Percentiles rank a stretch among this genome's conserved stretches.
Conservation (phyloP, 2,113 vertebrate species). For the Syngnathus scovelli region DNA sequence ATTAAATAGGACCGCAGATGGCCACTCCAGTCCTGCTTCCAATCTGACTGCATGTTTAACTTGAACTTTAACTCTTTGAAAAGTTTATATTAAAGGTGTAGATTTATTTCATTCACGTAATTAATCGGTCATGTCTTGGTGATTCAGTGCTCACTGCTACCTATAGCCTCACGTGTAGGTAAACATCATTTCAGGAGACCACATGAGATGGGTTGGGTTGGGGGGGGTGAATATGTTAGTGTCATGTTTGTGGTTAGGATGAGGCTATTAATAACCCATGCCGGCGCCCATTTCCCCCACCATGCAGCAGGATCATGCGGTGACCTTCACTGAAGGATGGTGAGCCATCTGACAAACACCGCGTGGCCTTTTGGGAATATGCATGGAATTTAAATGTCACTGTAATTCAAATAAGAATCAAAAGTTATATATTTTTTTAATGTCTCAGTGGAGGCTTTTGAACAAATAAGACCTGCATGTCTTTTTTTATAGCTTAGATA, state of each 20-base stretch:
- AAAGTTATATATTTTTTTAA: background rate
- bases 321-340: conserved; percentile 52
- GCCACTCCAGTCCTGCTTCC: too few species aligned
- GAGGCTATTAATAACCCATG: conserved; percentile 52
- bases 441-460: background rate
- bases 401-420: background rate
- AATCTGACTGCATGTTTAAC: conserved; percentile 13
- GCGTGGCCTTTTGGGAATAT: conserved; percentile 9
- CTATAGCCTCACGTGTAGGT: background rate
- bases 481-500: background rate
- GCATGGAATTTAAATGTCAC: conserved; percentile 9
- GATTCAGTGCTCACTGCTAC: background rate
- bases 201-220: background rate
- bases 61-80: conserved; percentile 31
- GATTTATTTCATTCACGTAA: too few species aligned
- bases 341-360: conserved; percentile 34
- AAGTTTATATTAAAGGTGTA: conserved; percentile 4
- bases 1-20: too few species aligned
- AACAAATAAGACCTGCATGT: background rate
- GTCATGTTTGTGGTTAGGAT: conserved; percentile 12
- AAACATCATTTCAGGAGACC: background rate
- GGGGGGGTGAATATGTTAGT: background rate
- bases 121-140: too few species aligned
- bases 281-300: conserved; percentile 17
- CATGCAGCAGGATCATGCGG: conserved; percentile 20